These are phyloP conservation scores for Microcebus jonahi DNA, from an alignment of 2,113 vertebrate species.

Conservation along the genomic window DNA sequence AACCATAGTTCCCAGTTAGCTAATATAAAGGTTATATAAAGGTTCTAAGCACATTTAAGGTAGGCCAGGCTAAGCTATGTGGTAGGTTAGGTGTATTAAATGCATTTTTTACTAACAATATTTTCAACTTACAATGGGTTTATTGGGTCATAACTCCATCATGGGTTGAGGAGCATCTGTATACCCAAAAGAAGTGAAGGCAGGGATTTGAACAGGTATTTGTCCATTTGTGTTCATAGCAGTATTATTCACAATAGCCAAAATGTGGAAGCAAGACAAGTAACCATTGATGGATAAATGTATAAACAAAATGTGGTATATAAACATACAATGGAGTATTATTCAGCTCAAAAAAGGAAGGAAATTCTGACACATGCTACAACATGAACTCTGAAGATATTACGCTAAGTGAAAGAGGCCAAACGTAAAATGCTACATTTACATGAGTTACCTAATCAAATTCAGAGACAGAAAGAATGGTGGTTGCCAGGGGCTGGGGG, in stretches of 20 bases:
- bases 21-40: not conserved
- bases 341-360: not conserved
- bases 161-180: not conserved
- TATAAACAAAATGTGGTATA: not conserved
- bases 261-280: not conserved
- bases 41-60: not conserved
- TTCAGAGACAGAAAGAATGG: not conserved
- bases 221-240: not conserved
- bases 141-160: not conserved
- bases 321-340: not conserved
- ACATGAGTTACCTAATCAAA: not conserved
- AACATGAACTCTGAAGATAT: not conserved
- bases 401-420: not conserved
- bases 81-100: not conserved
- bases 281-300: not conserved
- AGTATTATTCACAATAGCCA: not conserved
- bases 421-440: not conserved
- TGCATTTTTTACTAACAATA: not conserved
- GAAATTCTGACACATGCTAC: not conserved
- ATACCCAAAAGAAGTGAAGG: not conserved
- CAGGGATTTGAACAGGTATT: not conserved
- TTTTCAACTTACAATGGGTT: not conserved
- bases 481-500: not conserved
- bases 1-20: not conserved
- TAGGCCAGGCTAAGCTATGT: not conserved